Conservation (phyloP, 1,140 invertebrate genomes). For the Drosophila lowei region DNA sequence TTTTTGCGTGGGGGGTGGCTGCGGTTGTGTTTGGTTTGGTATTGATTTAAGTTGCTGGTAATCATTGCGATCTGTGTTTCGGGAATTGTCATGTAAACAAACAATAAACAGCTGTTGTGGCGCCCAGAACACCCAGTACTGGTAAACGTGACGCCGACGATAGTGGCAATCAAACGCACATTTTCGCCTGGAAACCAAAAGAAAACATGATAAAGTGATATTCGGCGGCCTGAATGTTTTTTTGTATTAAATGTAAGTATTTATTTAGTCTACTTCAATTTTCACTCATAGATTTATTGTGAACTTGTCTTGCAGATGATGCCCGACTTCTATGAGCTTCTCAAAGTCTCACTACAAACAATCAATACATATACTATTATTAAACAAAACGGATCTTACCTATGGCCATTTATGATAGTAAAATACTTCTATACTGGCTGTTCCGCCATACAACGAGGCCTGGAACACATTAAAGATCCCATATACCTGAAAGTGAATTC, state of each 20-base stretch:
- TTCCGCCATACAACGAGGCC: too few relatives aligned
- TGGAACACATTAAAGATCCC: too few relatives aligned
- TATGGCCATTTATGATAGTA: too few relatives aligned
- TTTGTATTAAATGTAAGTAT: slow-evolving; percentile 53
- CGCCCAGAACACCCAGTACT: slow-evolving; percentile 44
- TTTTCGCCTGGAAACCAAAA: slow-evolving; percentile 6
- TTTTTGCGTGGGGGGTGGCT: slow-evolving; percentile 1
- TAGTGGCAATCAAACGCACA: slow-evolving; percentile 12
- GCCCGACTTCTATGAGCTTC: slow-evolving; percentile 71
- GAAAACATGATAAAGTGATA: slow-evolving; percentile 5
- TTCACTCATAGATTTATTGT: slow-evolving; percentile 3
- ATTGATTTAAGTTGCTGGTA: slow-evolving; percentile 35
- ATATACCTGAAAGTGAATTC: too few relatives aligned
- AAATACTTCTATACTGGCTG: too few relatives aligned
- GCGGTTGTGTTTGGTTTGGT: slow-evolving; percentile 17
- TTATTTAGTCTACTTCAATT: not conserved
- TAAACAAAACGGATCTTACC: too few relatives aligned
- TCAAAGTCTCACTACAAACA: slow-evolving; percentile 71
- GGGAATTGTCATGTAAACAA: slow-evolving; percentile 2
- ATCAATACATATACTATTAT: not conserved
- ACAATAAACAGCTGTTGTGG: slow-evolving; percentile 59
- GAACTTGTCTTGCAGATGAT: slow-evolving; percentile 54
- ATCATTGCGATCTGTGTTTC: slow-evolving; percentile 25
- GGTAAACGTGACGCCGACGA: slow-evolving; percentile 10
- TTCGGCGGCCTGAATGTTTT: too few relatives aligned